Evolutionary conservation across 2,113 vertebrate genomes (phyloP).

Genomic region (Ramphastos sulfuratus): DNA sequence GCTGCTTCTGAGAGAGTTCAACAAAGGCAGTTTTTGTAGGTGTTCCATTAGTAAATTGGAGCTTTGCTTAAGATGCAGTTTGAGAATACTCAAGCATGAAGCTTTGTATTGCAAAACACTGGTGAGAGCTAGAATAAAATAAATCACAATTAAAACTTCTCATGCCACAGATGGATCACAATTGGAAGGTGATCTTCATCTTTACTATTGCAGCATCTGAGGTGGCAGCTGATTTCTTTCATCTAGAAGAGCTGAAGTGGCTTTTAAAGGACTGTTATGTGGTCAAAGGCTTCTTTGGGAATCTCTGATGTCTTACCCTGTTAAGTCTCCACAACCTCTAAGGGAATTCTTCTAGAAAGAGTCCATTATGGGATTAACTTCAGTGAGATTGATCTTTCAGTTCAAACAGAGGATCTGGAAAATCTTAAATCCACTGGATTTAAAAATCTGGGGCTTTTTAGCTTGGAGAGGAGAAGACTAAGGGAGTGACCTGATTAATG

Average conservation of each 20-base stretch:
- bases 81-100: neutral
- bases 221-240: neutral
- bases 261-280: neutral
- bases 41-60: neutral
- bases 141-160: neutral
- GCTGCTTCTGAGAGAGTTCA: neutral
- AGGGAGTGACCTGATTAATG: too few relatives aligned
- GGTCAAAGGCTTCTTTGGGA: neutral
- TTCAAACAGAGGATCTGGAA: neutral
- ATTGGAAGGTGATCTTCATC: neutral
- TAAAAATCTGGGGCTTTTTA: neutral
- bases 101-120: neutral
- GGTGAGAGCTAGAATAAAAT: neutral
- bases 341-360: neutral
- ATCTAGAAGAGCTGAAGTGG: neutral
- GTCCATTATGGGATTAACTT: neutral
- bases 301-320: neutral
- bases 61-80: neutral
- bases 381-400: neutral
- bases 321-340: neutral
- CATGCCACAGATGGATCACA: neutral
- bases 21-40: neutral
- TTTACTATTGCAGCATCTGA: neutral
- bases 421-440: neutral
- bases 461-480: too few relatives aligned